These are phyloP conservation scores for Clarias platycephalus DNA, from an alignment of 2,797 vertebrate genomes.

Conservation along the genomic window DNA sequence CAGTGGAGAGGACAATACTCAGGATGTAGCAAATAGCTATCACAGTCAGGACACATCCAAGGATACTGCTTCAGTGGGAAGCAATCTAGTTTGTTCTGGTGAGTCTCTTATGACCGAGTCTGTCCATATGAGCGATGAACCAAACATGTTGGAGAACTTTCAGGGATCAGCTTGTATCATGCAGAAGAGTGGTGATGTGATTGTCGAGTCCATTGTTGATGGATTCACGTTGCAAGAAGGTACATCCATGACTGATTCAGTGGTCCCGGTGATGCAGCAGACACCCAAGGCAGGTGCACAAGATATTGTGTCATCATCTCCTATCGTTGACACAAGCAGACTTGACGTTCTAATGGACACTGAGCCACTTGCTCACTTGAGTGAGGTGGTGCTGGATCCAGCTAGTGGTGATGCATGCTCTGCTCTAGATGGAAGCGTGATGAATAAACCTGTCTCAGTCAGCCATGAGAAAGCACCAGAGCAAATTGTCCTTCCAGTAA, in stretches of 20 bases:
- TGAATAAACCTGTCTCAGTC: conserved; percentile 50
- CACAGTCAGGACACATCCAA: conserved; percentile 42
- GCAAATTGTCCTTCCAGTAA: conserved; percentile 56
- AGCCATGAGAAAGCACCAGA: conserved; percentile 67
- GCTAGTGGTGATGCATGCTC: conserved; percentile 64
- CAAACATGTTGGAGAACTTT: background rate
- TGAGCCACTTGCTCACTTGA: conserved; percentile 39
- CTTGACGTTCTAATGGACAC: conserved; percentile 54
- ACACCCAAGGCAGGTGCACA: conserved; percentile 33
- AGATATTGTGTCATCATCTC: conserved; percentile 26
- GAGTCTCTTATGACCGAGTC: conserved; percentile 14
- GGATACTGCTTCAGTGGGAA: background rate
- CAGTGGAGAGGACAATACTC: conserved; percentile 50
- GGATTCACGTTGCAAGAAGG: conserved; percentile 57
- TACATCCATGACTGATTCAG: conserved; percentile 34
- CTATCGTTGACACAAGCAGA: conserved; percentile 43
- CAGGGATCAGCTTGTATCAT: conserved; percentile 19
- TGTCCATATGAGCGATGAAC: background rate
- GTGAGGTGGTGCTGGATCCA: conserved; percentile 64
- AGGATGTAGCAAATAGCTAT: conserved; percentile 39
- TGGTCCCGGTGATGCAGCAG: conserved; percentile 30
- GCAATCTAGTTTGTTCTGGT: background rate
- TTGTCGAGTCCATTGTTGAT: conserved; percentile 29
- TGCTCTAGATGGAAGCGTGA: conserved; percentile 32
- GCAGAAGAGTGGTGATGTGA: background rate